A percentile compares a stretch with the other conserved stretches of the same genome.
These are phyloP conservation scores for Mystacornis crossleyi DNA, from an alignment of 2,113 vertebrate genomes.

Conservation along the genomic window DNA sequence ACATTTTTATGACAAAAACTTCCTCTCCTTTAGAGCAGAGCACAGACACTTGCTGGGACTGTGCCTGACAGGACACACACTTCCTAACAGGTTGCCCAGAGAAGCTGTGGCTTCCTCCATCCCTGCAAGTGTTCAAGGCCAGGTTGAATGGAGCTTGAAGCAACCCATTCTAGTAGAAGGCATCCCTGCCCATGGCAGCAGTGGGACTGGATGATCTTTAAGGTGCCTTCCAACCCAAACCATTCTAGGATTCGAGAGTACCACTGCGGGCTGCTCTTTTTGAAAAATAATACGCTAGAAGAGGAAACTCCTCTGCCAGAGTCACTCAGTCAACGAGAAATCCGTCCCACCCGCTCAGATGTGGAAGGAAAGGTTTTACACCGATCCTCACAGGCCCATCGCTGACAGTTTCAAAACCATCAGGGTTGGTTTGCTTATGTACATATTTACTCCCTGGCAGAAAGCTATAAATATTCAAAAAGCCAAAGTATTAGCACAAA, in stretches of 20 bases:
- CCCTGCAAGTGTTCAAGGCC: background rate
- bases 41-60: background rate
- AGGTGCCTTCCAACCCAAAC: background rate
- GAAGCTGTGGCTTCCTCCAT: background rate
- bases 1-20: background rate
- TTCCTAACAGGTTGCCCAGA: background rate
- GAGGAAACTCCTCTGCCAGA: background rate
- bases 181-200: background rate
- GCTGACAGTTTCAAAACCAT: background rate
- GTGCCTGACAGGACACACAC: rapidly evolving
- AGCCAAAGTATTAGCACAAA: background rate
- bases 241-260: background rate
- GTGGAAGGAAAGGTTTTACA: background rate
- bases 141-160: background rate
- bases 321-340: background rate
- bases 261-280: background rate
- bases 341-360: background rate
- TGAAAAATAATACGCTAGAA: background rate
- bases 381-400: background rate
- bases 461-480: background rate
- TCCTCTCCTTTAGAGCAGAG: background rate
- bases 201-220: background rate
- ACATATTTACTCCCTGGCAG: background rate
- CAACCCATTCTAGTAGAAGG: background rate
- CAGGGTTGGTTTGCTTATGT: background rate